Conservation (phyloP, 2,113 vertebrate species). For the Plotosus lineatus region DNA sequence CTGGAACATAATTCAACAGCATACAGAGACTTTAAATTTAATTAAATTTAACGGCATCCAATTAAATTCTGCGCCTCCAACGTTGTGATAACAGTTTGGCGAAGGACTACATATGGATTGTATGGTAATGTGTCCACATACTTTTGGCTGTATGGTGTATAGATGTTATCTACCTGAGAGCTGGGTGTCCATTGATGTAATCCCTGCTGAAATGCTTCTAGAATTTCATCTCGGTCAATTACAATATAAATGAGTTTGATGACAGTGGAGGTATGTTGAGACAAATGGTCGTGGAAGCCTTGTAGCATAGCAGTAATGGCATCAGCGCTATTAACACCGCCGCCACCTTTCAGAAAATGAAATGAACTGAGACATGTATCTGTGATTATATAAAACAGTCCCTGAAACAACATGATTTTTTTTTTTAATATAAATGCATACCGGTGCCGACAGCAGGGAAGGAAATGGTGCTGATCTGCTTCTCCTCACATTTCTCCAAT, state of each 20-base stretch:
- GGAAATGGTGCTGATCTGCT: conserved; percentile 60
- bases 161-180: conserved; percentile 35
- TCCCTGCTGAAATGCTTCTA: conserved; percentile 49
- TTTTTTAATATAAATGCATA: neutral
- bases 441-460: conserved; percentile 66
- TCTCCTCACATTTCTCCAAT: conserved; percentile 61
- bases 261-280: conserved; percentile 17
- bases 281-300: conserved; percentile 59
- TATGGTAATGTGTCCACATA: neutral
- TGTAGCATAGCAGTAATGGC: conserved; percentile 55
- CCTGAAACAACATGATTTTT: neutral
- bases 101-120: neutral
- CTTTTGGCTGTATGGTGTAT: neutral
- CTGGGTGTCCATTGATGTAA: conserved; percentile 51
- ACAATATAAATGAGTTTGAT: conserved; percentile 60
- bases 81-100: neutral
- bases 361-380: neutral
- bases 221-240: conserved; percentile 36
- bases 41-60: neutral
- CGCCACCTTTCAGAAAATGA: conserved; percentile 52
- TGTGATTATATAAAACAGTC: neutral
- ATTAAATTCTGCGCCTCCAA: neutral
- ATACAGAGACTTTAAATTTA: neutral
- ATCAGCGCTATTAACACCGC: conserved; percentile 46
- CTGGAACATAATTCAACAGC: neutral